Evolutionary conservation across 37 sponge, comb jelly and placozoan genomes (phyloP), one percentile per base, ranked within the genome.

Genomic region (Hexactinellida sp.): DNA sequence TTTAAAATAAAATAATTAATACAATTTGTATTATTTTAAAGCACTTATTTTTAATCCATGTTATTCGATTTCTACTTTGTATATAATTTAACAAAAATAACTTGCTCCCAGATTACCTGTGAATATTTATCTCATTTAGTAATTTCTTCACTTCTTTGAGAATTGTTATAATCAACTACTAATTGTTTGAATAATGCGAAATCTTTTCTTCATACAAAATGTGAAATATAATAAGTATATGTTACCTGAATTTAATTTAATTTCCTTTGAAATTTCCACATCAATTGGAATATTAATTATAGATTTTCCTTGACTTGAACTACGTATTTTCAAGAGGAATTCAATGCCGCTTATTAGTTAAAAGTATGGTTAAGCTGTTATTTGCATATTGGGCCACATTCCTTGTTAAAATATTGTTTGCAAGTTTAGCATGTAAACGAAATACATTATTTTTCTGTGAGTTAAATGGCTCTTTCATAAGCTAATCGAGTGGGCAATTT

Each of bases 401-500:
- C 76, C 30, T 3, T n/a, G 76, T 63, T 25, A 7, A 63, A 10
- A 63, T 10, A 25, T 63, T 63, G 76, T 63, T 63, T 63, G 76
- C 76, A 63, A 10, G 30, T 25, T 63, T 63, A 63, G 76, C 76
- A 63, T n/a, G 76, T 25, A 7, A 25, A n/a, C 76, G 76, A 63
- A 25, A n/a, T 63, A 10, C 25, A 21, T 23, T 3, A n/a, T 63
- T 63, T 21, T 28, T 63, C 13, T 5, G 30, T 63, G 19, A n/a
- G 3, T 63, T n/a, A 3, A 23, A n/a, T 63, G 76, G 34, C 28
- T 21, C 28, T 63, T 28, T 63, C 76, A 63, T 63, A 23, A 63
- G 5, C 76, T 63, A n/a, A 47, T 47, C 52, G 16, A 47, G 76
- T 63, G 76, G 76, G 76, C 76, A 21, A 63, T 63, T 63, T 63